Conservation (phyloP, 2,113 vertebrate genomes). For the Eurypyga helias region DNA sequence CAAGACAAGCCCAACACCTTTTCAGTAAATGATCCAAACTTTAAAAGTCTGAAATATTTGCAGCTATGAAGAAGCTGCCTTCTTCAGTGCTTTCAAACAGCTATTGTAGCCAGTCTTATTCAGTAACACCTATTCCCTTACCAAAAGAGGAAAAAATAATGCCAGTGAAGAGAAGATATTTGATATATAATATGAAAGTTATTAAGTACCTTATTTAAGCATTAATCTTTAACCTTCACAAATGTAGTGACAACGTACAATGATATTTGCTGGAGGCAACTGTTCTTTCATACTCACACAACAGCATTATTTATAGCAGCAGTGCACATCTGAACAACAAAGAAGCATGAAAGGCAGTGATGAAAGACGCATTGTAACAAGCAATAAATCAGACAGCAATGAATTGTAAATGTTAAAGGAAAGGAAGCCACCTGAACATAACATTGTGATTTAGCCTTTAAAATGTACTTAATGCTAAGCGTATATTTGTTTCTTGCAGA, state of each 20-base stretch:
- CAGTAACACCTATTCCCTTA: not conserved
- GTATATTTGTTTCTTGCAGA: not conserved
- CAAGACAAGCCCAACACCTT: not conserved
- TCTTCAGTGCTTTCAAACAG: not conserved
- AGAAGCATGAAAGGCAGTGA: not conserved
- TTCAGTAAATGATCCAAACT: not conserved
- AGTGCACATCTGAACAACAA: constrained; percentile 1
- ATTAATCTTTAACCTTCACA: constrained; percentile 25
- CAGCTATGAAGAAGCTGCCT: not conserved
- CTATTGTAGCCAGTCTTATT: not conserved
- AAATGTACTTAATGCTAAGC: not conserved
- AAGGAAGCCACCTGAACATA: not conserved
- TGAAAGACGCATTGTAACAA: not conserved
- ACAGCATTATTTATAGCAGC: constrained; percentile 29
- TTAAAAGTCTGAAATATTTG: not conserved
- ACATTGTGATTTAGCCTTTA: not conserved
- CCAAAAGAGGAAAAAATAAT: not conserved
- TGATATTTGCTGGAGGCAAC: constrained; percentile 8
- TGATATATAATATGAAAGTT: not conserved
- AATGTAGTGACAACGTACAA: not conserved
- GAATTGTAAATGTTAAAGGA: not conserved
- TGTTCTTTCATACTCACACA: not conserved
- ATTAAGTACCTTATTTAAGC: constrained; percentile 19
- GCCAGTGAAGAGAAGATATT: not conserved
- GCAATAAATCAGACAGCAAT: constrained; percentile 25